Percentiles rank a stretch among this genome's conserved stretches.
phyloP scores from a whole-genome alignment of 2,797 vertebrate species.

The Cuculus canorus region DNA sequence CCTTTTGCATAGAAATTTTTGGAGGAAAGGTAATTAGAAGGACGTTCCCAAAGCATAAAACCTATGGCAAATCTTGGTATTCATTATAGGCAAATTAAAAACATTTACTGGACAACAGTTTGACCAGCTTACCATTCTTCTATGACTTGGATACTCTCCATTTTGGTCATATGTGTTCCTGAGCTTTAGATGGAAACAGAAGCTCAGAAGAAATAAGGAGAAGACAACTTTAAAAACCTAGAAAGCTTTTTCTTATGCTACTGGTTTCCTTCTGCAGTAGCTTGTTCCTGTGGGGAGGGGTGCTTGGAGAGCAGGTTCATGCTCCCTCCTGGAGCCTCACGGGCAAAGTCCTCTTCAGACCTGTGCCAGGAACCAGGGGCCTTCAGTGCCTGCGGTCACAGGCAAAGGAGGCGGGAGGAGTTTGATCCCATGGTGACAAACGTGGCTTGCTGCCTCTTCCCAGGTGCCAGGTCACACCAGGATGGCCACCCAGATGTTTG shows the following conservation, averaged over 20 bases:
- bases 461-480: background rate
- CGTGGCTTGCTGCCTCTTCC: background rate
- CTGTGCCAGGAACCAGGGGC: background rate
- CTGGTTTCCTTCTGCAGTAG: background rate
- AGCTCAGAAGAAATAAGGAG: no score
- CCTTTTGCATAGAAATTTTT: background rate
- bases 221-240: background rate
- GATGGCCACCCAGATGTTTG: slow-evolving; percentile 81
- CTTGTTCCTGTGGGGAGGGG: background rate
- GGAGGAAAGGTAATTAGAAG: background rate
- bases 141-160: slow-evolving; percentile 93
- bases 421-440: background rate
- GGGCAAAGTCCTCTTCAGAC: background rate
- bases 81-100: background rate
- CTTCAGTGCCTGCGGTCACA: fast-evolving
- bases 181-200: no score
- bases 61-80: background rate
- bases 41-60: background rate
- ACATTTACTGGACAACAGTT: background rate
- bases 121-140: slow-evolving; percentile 90
- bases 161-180: slow-evolving; percentile 88
- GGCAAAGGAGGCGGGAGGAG: background rate
- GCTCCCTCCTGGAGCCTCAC: fast-evolving
- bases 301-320: background rate
- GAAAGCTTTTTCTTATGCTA: background rate